A percentile compares a stretch with the other conserved stretches of the same genome.
phyloP scores from a whole-genome alignment of 2,113 vertebrate genomes.

The Sciurus niger region DNA sequence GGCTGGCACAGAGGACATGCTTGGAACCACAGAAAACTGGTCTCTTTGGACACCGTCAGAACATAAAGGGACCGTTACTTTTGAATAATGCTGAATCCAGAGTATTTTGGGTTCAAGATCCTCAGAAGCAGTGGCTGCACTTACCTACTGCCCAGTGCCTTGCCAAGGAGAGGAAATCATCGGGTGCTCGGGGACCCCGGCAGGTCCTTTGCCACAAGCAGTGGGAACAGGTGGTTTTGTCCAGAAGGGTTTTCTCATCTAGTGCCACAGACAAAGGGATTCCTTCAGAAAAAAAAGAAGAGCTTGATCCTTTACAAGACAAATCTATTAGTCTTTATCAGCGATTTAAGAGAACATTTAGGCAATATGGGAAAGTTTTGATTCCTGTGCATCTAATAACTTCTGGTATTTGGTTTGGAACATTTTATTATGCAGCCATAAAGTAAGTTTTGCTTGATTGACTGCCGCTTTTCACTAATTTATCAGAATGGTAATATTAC shows the following conservation, averaged over 20 bases:
- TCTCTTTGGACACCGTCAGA: slow-evolving; percentile 73
- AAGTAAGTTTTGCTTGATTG: slow-evolving; percentile 92
- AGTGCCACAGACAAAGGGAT: slow-evolving; percentile 68
- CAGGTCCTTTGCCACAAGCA: slow-evolving; percentile 66
- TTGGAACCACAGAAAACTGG: slow-evolving; percentile 76
- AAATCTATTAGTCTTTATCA: slow-evolving; percentile 94
- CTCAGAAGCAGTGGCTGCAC: slow-evolving; percentile 87
- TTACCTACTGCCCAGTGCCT: slow-evolving; percentile 75
- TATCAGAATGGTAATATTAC: slow-evolving; percentile 47
- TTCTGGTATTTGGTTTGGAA: slow-evolving; percentile 96
- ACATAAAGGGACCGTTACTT: slow-evolving; percentile 79
- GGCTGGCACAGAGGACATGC: slow-evolving; percentile 83
- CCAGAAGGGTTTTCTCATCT: slow-evolving; percentile 47
- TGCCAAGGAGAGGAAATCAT: slow-evolving; percentile 80
- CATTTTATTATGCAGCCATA: slow-evolving; percentile 98
- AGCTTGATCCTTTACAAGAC: slow-evolving; percentile 96
- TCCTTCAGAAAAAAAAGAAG: slow-evolving; percentile 79
- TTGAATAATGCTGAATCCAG: slow-evolving; percentile 81
- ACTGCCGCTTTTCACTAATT: slow-evolving; percentile 7
- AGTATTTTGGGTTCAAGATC: slow-evolving; percentile 77
- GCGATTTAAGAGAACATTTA: slow-evolving; percentile 97
- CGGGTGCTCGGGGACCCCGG: slow-evolving; percentile 60
- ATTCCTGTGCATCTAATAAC: slow-evolving; percentile 97
- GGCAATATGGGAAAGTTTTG: slow-evolving; percentile 98
- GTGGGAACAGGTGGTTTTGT: slow-evolving; percentile 58